Evolutionary conservation across 2,888 invertebrate species (phyloP), one percentile per base, ranked within the genome.

Genomic region (Polyommatus icarus): DNA sequence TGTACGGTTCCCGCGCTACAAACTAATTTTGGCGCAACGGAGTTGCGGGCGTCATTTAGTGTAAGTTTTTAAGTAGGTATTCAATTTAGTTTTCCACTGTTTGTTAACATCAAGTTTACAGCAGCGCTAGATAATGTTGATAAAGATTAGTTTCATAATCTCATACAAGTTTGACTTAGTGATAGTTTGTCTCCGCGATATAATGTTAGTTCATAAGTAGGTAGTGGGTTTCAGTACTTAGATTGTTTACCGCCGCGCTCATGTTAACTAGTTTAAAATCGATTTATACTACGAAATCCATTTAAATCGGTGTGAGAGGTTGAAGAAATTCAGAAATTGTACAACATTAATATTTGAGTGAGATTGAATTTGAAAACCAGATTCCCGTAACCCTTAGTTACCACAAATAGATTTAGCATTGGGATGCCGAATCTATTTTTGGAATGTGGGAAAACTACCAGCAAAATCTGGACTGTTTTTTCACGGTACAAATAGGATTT

Each of bases 171-270:
- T 59, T 59, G 20, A 59, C 59, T 59, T 20, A 3, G 59, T 20
- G 20, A 20, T n/a, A 20, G 8, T 20, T 59, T n/a, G 20, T 59
- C 59, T 59, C 8, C 59, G 59, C 59, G 8, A 59, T 59, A 10
- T 59, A 59, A 54, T 59, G 20, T 59, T 7, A 20, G 59, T n/a
- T 59, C 59, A 59, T 59, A 59, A 59, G n/a, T n/a, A 59, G 59
- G 20, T 57, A n/a, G 18, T 20, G 20, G 59, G 59, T 59, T 8
- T 59, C 10, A 8, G n/a, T 10, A 59, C n/a, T 59, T 20, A 20
- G 20, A 59, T 20, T 59, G 59, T 59, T 7, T 10, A 20, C 20
- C 10, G 20, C 59, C 59, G 20, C 59, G 20, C 59, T 59, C 59
- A 3, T 20, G 20, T 20, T 59, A 8, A 59, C 59, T 20, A 59